A percentile compares a stretch with the other conserved stretches of the same genome.
Conservation (phyloP, 2,888 invertebrate genomes). For the Metopia argyrocephala region DNA sequence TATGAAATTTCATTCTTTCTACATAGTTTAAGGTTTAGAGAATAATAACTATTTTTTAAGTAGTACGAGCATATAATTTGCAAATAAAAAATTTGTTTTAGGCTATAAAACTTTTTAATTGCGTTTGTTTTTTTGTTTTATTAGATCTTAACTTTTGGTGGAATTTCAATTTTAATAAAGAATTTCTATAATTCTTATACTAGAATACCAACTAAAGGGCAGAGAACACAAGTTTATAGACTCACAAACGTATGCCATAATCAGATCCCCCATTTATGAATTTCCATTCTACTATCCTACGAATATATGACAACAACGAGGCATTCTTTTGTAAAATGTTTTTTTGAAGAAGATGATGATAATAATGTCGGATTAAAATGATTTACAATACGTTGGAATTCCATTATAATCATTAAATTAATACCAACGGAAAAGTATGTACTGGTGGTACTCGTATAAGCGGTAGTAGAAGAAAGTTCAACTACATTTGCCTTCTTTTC, state of each 20-base stretch:
- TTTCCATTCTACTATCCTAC: conserved; percentile 23
- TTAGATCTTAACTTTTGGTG: not conserved
- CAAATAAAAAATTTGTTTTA: not conserved
- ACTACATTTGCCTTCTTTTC: not conserved
- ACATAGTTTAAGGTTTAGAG: too few species aligned
- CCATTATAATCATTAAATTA: conserved; percentile 56
- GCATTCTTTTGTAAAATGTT: conserved; percentile 51
- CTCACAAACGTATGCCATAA: too few species aligned
- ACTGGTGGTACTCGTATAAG: too few species aligned
- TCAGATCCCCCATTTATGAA: conserved; percentile 23
- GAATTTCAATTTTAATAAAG: conserved; percentile 14
- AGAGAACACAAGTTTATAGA: not conserved
- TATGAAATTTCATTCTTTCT: too few species aligned
- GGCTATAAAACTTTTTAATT: conserved; percentile 5
- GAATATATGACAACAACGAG: not conserved
- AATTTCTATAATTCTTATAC: not conserved
- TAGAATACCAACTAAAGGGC: not conserved
- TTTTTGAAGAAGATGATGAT: conserved; percentile 30
- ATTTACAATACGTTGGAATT: conserved; percentile 63
- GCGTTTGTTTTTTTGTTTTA: conserved; percentile 3
- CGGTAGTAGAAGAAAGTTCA: not conserved
- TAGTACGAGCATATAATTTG: too few species aligned
- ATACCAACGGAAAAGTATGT: not conserved
- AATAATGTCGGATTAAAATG: conserved; percentile 64
- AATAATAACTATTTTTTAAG: too few species aligned